These are phyloP conservation scores for Platalea minor DNA, from an alignment of 2,797 vertebrate species.

Conservation along the genomic window DNA sequence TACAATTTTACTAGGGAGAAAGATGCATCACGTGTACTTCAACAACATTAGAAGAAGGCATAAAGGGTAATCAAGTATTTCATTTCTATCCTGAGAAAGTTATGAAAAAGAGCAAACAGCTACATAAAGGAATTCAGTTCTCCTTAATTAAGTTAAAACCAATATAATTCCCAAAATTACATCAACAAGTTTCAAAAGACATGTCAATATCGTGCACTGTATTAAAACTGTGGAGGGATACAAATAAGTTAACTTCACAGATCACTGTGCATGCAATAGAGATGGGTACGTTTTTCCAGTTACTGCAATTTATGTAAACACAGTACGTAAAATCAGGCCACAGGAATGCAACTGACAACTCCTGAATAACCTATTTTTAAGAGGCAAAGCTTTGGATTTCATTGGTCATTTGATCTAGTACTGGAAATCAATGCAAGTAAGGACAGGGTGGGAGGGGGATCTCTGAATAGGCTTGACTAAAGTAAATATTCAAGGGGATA, in stretches of 20 bases:
- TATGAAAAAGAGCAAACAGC: background rate
- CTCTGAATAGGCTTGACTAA: background rate
- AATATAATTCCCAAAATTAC: background rate
- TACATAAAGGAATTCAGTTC: background rate
- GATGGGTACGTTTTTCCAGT: background rate
- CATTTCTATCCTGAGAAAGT: background rate
- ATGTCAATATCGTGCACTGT: background rate
- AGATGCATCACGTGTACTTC: background rate
- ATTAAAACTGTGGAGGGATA: background rate
- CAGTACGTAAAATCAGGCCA: background rate
- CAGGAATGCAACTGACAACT: background rate
- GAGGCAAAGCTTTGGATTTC: background rate
- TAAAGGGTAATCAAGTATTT: background rate
- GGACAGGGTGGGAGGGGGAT: background rate
- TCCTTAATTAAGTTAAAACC: background rate
- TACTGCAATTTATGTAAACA: background rate
- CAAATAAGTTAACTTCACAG: background rate
- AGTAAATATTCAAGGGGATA: constrained; percentile 36
- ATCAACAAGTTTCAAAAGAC: background rate
- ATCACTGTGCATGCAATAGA: background rate
- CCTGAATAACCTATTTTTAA: background rate
- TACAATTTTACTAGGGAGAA: background rate
- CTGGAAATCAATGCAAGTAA: background rate
- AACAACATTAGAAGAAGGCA: background rate
- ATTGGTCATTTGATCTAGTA: background rate